A percentile compares a stretch with the other conserved stretches of the same genome.
These are phyloP conservation scores for Apotomis capreana DNA, from an alignment of 2,888 invertebrate species.

Conservation along the genomic window DNA sequence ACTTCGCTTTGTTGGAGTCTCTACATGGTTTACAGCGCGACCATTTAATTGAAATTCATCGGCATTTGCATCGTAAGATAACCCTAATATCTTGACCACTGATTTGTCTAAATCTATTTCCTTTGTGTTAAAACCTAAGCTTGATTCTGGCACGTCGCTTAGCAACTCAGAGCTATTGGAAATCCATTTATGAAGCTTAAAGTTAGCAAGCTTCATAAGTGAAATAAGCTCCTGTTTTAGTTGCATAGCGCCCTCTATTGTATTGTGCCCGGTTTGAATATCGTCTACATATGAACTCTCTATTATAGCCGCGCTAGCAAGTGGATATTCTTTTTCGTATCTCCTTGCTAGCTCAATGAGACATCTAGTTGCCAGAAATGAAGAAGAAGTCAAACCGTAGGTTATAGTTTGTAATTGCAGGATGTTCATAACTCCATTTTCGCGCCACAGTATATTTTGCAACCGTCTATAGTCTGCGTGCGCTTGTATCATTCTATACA, in stretches of 20 bases:
- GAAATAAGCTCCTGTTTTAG: too few relatives aligned
- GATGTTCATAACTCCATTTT: background rate
- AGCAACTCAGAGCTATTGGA: slow-evolving; percentile 12
- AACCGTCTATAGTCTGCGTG: slow-evolving; percentile 1
- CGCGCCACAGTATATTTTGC: slow-evolving; percentile 1
- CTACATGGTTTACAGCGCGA: slow-evolving; percentile 1
- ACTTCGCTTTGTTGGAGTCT: slow-evolving; percentile 8
- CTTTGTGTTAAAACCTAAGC: slow-evolving; percentile 6
- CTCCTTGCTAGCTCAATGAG: too few relatives aligned
- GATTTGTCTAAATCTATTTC: slow-evolving; percentile 18
- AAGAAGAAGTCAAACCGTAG: too few relatives aligned
- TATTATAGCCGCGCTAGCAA: too few relatives aligned
- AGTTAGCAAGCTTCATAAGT: slow-evolving; percentile 17
- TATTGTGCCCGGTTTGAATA: too few relatives aligned
- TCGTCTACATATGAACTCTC: too few relatives aligned
- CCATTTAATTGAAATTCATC: slow-evolving; percentile 24
- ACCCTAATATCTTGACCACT: slow-evolving; percentile 28
- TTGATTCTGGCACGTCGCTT: slow-evolving; percentile 1
- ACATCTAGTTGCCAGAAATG: too few relatives aligned
- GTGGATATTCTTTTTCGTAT: too few relatives aligned
- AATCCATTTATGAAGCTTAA: slow-evolving; percentile 36
- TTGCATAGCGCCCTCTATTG: too few relatives aligned
- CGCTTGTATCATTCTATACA: slow-evolving; percentile 17
- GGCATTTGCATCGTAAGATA: slow-evolving; percentile 17
- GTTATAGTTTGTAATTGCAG: slow-evolving; percentile 1